phyloP scores from a whole-genome alignment of 2,888 invertebrate species.

The Meteorus cinctellus region DNA sequence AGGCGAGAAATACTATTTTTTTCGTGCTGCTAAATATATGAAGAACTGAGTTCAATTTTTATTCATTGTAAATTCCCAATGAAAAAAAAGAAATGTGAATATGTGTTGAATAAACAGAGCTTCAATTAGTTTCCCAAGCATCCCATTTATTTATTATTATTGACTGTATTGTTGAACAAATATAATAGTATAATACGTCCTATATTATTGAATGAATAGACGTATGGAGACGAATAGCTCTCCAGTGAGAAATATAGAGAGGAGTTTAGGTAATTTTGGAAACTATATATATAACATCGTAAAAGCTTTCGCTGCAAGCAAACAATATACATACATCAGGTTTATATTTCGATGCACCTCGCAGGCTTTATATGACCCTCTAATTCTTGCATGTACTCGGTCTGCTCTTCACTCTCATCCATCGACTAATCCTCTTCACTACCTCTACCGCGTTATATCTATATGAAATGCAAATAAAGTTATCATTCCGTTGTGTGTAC shows the following conservation, averaged over 20 bases:
- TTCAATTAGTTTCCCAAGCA: conserved; percentile 39
- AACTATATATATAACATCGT: conserved; percentile 53
- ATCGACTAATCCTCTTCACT: background rate
- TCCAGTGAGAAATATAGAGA: conserved; percentile 49
- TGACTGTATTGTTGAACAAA: conserved; percentile 44
- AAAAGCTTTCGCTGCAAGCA: conserved; percentile 48
- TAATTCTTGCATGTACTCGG: background rate
- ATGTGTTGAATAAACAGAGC: background rate
- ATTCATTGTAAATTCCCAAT: too few species aligned
- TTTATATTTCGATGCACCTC: conserved; percentile 34
- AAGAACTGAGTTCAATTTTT: too few species aligned
- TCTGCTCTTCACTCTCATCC: conserved; percentile 8
- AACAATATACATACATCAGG: conserved; percentile 36
- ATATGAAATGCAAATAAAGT: background rate
- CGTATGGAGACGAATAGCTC: conserved; percentile 4
- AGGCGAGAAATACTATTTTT: too few species aligned
- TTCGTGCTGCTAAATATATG: too few species aligned
- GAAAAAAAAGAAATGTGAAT: too few species aligned
- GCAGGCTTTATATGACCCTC: conserved; percentile 39
- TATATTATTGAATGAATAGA: background rate
- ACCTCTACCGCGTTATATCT: background rate
- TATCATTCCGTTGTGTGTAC: background rate
- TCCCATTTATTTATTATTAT: conserved; percentile 54
- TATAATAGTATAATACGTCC: background rate
- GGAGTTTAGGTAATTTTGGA: conserved; percentile 54